Base-by-base conservation (phyloP, 2,113 vertebrate genomes). In the Halcyon senegalensis region DNA sequence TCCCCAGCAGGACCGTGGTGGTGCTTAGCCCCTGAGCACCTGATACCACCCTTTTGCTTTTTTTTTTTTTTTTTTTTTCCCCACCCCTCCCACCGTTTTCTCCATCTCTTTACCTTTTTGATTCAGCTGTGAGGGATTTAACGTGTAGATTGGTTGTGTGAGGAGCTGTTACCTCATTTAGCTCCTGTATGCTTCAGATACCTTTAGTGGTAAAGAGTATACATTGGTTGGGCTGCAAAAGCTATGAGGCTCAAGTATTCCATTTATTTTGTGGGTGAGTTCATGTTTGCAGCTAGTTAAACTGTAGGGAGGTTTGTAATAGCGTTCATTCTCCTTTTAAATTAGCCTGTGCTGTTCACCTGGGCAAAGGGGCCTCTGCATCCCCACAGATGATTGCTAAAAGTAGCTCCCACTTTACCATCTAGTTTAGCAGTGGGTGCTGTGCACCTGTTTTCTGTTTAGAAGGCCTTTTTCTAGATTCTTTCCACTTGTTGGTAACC, bases 131-230 rank as follows among this genome's bases (percentile, higher is more conserved):
- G 37, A 5, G 11, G 9, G 4, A 35, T 46, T 31, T 8, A 11
- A 21, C 44, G 4, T 2, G 28, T 3, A 10, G 27, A 28, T 23
- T 1, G 56, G 1, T 15, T 3, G 27, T 6, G 27, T 28, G 6
- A 7, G 48, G 33, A 18, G 72, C 20, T 39, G 43, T 16, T 48
- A 2, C 5, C n/a, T 24, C 30, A 0, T 16, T 15, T 3, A 31
- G 9, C 31, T 53, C 24, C 53, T 8, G 11, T 14, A 3, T 3
- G 0, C 9, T 25, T 17, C 6, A 3, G 44, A 1, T 4, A 1
- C 2, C 2, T 4, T 20, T 0, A 3, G 25, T 11, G 0, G 19
- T 11, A 3, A 21, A 24, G n/a, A 39, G 13, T 10, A 0, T 2
- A 0, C 2, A 1, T 3, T 9, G 18, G 12, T 14, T 3, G 18